These are phyloP conservation scores for Tipula vernalis DNA, from an alignment of 2,888 invertebrate genomes.

Conservation along the genomic window DNA sequence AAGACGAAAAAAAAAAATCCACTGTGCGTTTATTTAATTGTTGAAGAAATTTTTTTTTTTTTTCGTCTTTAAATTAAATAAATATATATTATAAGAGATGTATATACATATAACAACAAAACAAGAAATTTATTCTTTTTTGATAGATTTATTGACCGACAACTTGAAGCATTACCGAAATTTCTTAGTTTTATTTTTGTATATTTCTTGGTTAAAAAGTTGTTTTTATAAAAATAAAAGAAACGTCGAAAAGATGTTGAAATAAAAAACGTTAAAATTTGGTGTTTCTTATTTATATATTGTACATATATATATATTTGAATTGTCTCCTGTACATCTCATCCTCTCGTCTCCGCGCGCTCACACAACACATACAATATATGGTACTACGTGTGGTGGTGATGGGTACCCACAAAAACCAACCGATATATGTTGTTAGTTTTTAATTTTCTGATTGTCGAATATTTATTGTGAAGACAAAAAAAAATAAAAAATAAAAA, in stretches of 20 bases:
- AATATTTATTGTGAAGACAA: background rate
- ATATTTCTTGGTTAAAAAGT: background rate
- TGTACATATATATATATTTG: too few relatives aligned
- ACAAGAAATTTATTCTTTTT: slow-evolving; percentile 4
- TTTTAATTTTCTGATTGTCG: background rate
- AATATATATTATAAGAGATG: background rate
- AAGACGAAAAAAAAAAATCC: background rate
- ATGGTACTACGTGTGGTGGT: background rate
- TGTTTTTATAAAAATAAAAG: background rate
- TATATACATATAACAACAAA: background rate
- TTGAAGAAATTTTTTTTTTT: background rate
- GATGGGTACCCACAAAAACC: background rate
- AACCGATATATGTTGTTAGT: background rate
- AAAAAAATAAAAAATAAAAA: background rate
- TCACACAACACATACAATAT: background rate
- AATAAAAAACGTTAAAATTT: background rate
- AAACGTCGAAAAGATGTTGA: background rate
- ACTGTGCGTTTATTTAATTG: background rate
- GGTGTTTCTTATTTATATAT: background rate
- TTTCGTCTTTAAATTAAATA: background rate
- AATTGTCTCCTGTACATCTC: background rate
- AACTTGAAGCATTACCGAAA: slow-evolving; percentile 4
- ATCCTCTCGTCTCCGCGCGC: background rate
- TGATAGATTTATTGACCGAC: slow-evolving; percentile 4
- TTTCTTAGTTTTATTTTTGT: slow-evolving; percentile 4